Evolutionary conservation across 2,797 vertebrate genomes (phyloP), one percentile per base, ranked within the genome.

Genomic region (Enteromius radiatus): DNA sequence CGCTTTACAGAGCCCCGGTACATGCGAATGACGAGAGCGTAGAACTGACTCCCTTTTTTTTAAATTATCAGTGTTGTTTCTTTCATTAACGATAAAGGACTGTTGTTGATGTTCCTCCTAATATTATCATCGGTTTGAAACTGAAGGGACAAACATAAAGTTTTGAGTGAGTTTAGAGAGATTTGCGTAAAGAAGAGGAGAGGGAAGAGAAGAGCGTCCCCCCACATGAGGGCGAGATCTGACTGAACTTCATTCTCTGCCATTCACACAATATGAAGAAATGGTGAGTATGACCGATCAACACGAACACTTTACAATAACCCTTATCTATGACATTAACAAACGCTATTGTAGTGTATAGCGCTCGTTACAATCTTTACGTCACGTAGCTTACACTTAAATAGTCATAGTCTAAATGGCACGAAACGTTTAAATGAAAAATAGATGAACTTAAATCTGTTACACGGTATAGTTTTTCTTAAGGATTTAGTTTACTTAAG

Each of bases 171-270:
- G 68, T 82, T 54, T 84, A 84, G 65, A 83, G 63, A 80, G 75
- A 84, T 89, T 85, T 86, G 15, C 69, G 88, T 43, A 86, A 31
- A 88, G 91, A 91, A 90, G 92, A 92, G 91, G 90, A 93, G 80
- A 76, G 70, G 64, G 69, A 81, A 82, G 80, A 82, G 80, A 47
- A 90, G 61, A 81, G 92, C 92, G 92, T 92, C 93, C 93, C 93
- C 94, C 93, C 93, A 92, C 94, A 94, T 95, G 94, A 95, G 94
- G 93, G 93, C 94, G 94, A 95, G 92, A 92, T 93, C 92, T 91
- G 93, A 94, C 94, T 94, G 92, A 84, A 94, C 86, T 89, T 85
- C 86, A 89, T 87, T 93, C 91, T 91, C 91, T 91, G 90, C 92
- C 89, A 90, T 82, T 75, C 84, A 92, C 82, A 92, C 92, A 93